These are phyloP conservation scores for Thermophis baileyi DNA, from an alignment of 2,113 vertebrate genomes.

Conservation along the genomic window DNA sequence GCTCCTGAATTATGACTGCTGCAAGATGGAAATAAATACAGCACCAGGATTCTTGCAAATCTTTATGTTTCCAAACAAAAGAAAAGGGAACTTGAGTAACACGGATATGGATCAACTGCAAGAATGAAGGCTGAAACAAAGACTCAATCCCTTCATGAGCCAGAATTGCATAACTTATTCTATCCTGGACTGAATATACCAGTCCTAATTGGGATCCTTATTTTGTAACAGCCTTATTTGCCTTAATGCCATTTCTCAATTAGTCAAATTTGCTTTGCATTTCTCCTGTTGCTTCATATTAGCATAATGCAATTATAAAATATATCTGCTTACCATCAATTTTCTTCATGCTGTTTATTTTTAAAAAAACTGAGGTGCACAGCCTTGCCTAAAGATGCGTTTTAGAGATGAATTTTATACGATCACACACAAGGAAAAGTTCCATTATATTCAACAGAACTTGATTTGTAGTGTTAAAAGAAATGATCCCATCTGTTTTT, in stretches of 20 bases:
- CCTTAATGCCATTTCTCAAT: background rate
- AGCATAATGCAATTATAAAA: slow-evolving; percentile 9
- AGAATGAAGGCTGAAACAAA: background rate
- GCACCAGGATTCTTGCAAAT: background rate
- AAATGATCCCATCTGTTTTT: background rate
- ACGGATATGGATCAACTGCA: background rate
- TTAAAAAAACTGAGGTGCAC: background rate
- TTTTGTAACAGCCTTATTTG: background rate
- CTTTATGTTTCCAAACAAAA: background rate
- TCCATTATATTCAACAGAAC: background rate
- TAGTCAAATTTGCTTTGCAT: slow-evolving; percentile 4
- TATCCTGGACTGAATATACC: background rate
- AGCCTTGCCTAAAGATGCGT: background rate
- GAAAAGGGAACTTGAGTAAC: background rate
- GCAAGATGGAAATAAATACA: slow-evolving; percentile 4
- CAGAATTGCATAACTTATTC: background rate
- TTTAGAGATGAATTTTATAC: background rate
- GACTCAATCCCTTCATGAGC: background rate
- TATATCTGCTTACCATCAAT: background rate
- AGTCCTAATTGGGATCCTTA: background rate
- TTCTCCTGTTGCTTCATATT: background rate
- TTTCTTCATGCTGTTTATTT: background rate
- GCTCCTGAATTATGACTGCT: slow-evolving; percentile 19
- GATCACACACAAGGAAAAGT: background rate
- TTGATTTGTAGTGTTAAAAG: background rate